These are phyloP conservation scores for Nyleta sp. DNA, from an alignment of 2,888 invertebrate genomes.

Conservation along the genomic window DNA sequence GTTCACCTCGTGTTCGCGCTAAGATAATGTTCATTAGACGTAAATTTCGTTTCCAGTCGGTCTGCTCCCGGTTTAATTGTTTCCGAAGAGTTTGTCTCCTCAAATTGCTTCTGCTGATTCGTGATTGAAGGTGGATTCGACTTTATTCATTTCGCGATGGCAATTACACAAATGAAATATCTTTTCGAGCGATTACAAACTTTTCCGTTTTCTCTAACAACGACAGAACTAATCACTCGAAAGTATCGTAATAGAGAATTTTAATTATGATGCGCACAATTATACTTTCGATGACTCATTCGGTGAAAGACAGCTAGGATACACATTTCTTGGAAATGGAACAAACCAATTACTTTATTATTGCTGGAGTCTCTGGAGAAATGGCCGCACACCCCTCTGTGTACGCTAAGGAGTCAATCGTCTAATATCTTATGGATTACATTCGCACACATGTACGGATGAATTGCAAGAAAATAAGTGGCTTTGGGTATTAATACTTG, in stretches of 20 bases:
- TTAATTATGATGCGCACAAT: not conserved
- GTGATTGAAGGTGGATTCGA: not conserved
- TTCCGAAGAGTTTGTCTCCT: constrained; percentile 6
- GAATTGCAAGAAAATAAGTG: constrained; percentile 15
- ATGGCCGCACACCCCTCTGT: constrained; percentile 26
- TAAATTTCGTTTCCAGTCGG: constrained; percentile 42
- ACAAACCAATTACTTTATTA: constrained; percentile 60
- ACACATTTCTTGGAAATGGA: constrained; percentile 39
- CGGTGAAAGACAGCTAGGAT: constrained; percentile 3
- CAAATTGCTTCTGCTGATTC: constrained; percentile 4
- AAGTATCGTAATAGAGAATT: too few species aligned
- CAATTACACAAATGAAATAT: too few species aligned
- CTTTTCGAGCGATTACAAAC: not conserved
- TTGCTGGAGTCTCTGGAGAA: constrained; percentile 42
- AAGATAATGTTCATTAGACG: constrained; percentile 60
- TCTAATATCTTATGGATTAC: constrained; percentile 38
- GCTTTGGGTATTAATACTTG: constrained; percentile 39
- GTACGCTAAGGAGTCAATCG: constrained; percentile 47
- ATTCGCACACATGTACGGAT: constrained; percentile 23
- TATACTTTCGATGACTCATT: constrained; percentile 30
- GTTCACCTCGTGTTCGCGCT: constrained; percentile 33
- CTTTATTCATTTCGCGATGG: not conserved
- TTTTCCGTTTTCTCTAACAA: too few species aligned
- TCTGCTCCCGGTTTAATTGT: constrained; percentile 19
- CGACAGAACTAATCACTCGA: too few species aligned